A percentile compares a stretch with the other conserved stretches of the same genome.
Conservation (phyloP, 2,113 vertebrate genomes). For the rabbit (Oryctolagus cuniculus) region DNA sequence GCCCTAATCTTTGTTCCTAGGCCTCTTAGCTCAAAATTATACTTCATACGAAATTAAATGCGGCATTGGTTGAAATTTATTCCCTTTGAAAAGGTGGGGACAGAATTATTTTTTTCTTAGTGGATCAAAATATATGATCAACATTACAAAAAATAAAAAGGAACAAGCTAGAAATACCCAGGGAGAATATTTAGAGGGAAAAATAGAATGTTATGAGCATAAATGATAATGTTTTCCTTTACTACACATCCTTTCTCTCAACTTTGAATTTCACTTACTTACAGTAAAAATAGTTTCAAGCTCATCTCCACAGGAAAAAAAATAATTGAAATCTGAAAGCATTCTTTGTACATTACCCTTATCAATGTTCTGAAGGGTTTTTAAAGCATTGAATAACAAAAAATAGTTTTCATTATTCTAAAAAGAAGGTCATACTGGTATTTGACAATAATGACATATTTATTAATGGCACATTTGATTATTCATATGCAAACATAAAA, state of each 20-base stretch:
- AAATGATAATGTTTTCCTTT: conserved; percentile 39
- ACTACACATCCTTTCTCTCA: not conserved
- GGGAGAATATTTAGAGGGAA: not conserved
- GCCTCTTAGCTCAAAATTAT: not conserved
- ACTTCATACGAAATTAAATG: conserved; percentile 24
- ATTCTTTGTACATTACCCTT: not conserved
- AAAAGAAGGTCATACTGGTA: conserved; percentile 9
- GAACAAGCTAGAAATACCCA: not conserved
- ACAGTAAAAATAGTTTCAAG: not conserved
- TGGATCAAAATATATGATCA: not conserved
- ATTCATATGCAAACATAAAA: conserved; percentile 27
- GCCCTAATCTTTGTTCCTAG: not conserved
- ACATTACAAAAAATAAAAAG: conserved; percentile 22
- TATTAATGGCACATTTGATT: conserved; percentile 28
- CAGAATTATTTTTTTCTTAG: conserved; percentile 12
- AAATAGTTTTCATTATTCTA: not conserved
- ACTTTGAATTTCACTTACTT: not conserved
- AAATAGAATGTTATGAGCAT: not conserved
- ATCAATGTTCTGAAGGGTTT: conserved; percentile 13
- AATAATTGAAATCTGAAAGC: conserved; percentile 7
- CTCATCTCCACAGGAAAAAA: conserved; percentile 21
- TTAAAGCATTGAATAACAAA: conserved; percentile 24
- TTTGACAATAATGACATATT: conserved; percentile 36
- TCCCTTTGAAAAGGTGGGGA: not conserved
- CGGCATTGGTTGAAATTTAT: not conserved